Conservation (phyloP, 35 echinoderm and acorn worm species). For the Ophiothrix spiculata region DNA sequence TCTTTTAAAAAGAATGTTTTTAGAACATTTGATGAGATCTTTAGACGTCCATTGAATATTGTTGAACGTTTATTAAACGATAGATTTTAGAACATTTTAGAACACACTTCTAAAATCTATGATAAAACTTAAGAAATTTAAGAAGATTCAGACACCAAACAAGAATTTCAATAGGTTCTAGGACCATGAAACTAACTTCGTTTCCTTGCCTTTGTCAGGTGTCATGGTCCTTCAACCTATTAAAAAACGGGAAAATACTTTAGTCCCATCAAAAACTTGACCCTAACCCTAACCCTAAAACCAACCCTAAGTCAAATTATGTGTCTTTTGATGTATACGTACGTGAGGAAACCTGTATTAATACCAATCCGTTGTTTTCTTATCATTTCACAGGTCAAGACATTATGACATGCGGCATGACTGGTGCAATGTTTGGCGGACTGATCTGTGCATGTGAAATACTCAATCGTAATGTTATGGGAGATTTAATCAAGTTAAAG, state of each 20-base stretch:
- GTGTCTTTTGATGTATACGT: background rate
- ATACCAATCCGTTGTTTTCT: background rate
- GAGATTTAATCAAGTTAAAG: conserved; percentile 36
- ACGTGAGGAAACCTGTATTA: background rate
- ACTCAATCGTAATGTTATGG: conserved; percentile 69
- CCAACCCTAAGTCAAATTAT: background rate
- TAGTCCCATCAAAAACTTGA: too few species aligned
- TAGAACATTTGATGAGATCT: too few species aligned
- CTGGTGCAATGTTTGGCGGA: conserved; percentile 67
- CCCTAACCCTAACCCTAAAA: too few species aligned
- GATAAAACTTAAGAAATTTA: too few species aligned
- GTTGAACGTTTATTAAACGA: too few species aligned
- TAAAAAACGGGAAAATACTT: background rate
- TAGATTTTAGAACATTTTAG: too few species aligned
- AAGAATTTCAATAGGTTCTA: background rate
- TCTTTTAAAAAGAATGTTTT: too few species aligned
- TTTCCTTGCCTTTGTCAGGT: background rate
- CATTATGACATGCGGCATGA: conserved; percentile 84
- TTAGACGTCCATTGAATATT: too few species aligned
- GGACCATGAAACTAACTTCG: too few species aligned
- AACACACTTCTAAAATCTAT: too few species aligned
- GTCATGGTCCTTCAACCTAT: background rate
- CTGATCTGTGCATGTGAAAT: conserved; percentile 56
- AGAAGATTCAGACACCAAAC: background rate
- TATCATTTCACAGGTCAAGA: conserved; percentile 64